Evolutionary conservation across 2,113 vertebrate species (phyloP).

Genomic region (Esox niger): DNA sequence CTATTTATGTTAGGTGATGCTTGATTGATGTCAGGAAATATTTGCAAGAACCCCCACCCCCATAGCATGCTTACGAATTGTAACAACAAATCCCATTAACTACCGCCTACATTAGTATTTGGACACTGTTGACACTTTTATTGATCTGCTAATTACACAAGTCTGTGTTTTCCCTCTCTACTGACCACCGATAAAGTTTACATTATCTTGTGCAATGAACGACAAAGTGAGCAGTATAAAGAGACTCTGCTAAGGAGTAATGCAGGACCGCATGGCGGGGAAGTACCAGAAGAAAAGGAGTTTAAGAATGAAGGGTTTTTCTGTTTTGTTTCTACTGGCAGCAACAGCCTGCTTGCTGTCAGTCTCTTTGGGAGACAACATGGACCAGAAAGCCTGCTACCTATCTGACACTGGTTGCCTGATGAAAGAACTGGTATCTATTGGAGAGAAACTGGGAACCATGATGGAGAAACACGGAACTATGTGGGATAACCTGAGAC

Average conservation of each 20-base stretch:
- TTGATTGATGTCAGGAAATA: too few species aligned
- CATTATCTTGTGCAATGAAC: not conserved
- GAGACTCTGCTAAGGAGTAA: not conserved
- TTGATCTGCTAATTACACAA: too few species aligned
- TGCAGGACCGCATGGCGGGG: not conserved
- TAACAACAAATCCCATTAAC: too few species aligned
- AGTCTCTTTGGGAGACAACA: not conserved
- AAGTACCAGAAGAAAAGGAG: not conserved
- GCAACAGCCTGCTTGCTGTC: conserved; percentile 8
- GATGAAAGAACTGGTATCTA: not conserved
- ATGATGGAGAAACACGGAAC: conserved; percentile 23
- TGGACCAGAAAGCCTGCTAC: not conserved
- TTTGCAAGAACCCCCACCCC: too few species aligned
- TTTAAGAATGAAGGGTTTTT: conserved; percentile 30
- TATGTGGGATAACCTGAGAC: conserved; percentile 20
- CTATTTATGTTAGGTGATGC: too few species aligned
- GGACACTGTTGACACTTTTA: too few species aligned
- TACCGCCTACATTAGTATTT: too few species aligned
- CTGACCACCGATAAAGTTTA: not conserved
- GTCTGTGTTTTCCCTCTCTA: too few species aligned
- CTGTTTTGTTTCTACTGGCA: too few species aligned
- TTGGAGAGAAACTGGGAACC: conserved; percentile 14
- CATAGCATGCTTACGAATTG: too few species aligned
- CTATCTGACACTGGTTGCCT: conserved; percentile 3
- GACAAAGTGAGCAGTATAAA: conserved; percentile 2